These are phyloP conservation scores for Argyresthia goedartella DNA, from an alignment of 2,888 invertebrate genomes.

Conservation along the genomic window DNA sequence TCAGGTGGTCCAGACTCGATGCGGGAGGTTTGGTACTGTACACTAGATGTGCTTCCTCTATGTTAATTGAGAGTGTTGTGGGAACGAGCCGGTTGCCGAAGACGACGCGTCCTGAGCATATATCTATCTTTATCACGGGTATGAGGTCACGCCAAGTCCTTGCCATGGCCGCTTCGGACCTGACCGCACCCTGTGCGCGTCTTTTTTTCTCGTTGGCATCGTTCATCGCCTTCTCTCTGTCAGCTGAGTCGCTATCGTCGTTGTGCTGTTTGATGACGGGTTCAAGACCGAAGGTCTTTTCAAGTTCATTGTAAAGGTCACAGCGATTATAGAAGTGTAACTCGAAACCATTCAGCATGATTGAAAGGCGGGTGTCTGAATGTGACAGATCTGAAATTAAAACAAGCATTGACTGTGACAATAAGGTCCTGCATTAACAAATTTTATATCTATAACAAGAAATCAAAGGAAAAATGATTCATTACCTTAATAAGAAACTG, in stretches of 20 bases:
- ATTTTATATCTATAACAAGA: too few relatives aligned
- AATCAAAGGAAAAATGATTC: too few relatives aligned
- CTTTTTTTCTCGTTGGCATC: conserved; percentile 72
- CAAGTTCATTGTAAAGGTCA: conserved; percentile 86
- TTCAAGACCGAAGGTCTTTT: conserved; percentile 89
- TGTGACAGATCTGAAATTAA: conserved; percentile 87
- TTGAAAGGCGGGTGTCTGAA: conserved; percentile 91
- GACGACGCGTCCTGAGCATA: conserved; percentile 91
- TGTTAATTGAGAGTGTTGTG: conserved; percentile 90
- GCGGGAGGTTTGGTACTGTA: conserved; percentile 97
- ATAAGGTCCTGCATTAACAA: too few relatives aligned
- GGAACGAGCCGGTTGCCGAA: conserved; percentile 96
- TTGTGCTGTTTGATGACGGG: conserved; percentile 80
- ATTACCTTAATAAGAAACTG: too few relatives aligned
- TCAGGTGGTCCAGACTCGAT: conserved; percentile 92
- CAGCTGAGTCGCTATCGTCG: conserved; percentile 61
- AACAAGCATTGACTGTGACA: not conserved
- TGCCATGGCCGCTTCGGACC: conserved; percentile 87
- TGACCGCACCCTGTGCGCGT: conserved; percentile 58
- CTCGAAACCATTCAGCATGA: conserved; percentile 94
- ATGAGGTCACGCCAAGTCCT: conserved; percentile 96
- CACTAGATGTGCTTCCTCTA: conserved; percentile 94
- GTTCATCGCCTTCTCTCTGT: conserved; percentile 73
- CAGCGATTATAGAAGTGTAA: conserved; percentile 96
- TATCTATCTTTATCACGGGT: conserved; percentile 95